phyloP scores from a whole-genome alignment of 2,113 vertebrate species.

The Urocynchramus pylzowi region DNA sequence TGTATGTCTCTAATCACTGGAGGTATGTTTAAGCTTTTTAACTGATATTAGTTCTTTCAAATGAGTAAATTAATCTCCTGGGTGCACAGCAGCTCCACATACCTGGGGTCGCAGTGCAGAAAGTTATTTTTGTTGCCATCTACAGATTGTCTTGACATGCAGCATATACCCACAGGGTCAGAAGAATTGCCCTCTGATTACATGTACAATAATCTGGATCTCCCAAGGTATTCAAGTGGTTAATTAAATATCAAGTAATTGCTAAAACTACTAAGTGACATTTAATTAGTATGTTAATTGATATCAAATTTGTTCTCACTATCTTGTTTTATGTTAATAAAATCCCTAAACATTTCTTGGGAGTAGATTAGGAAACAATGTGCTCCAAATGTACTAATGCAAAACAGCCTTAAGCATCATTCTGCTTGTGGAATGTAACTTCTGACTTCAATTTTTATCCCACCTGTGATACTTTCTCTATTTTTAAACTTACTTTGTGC shows the following conservation, averaged over 20 bases:
- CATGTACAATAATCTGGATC: constrained; percentile 46
- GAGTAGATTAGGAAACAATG: constrained; percentile 65
- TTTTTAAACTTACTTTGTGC: neutral
- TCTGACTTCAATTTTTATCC: neutral
- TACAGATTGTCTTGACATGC: constrained; percentile 39
- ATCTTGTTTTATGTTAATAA: constrained; percentile 75
- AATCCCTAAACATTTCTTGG: constrained; percentile 65
- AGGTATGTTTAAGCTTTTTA: constrained; percentile 34
- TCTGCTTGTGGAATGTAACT: neutral
- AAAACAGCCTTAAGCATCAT: constrained; percentile 19
- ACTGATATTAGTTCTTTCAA: neutral
- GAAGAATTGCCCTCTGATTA: constrained; percentile 65
- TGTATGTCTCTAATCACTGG: neutral
- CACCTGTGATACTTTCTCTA: neutral
- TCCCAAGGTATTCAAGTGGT: constrained; percentile 66
- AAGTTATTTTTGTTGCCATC: constrained; percentile 23
- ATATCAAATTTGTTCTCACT: constrained; percentile 69
- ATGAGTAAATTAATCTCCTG: constrained; percentile 52
- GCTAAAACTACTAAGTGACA: constrained; percentile 71
- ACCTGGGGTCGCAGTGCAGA: neutral
- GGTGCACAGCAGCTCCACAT: neutral
- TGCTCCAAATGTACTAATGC: constrained; percentile 35
- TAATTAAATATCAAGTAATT: constrained; percentile 77
- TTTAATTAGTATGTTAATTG: constrained; percentile 76
- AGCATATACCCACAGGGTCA: constrained; percentile 47